Evolutionary conservation across 2,113 vertebrate species (phyloP).

Genomic region (Speoplatyrhinus poulsoni): DNA sequence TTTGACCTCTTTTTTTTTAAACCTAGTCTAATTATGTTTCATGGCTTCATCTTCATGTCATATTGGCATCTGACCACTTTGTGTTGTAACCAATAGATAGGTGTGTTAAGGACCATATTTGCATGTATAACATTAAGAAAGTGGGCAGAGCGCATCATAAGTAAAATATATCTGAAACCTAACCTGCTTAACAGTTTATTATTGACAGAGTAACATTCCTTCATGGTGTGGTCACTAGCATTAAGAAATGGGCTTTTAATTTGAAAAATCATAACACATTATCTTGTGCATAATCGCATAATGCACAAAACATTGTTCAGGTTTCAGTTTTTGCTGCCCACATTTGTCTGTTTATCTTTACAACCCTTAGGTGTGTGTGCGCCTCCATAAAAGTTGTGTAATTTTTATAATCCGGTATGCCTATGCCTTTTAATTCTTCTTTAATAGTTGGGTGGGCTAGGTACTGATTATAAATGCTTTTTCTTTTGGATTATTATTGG

Average conservation of each 20-base stretch:
- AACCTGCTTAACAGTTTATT: too few relatives aligned
- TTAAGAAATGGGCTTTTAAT: not conserved
- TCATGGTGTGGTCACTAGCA: not conserved
- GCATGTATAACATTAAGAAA: not conserved
- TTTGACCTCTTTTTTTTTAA: slow-evolving; percentile 54
- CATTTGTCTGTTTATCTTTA: slow-evolving; percentile 75
- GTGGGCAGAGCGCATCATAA: not conserved
- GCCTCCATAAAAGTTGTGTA: slow-evolving; percentile 72
- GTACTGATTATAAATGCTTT: not conserved
- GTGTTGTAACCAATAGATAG: too few relatives aligned
- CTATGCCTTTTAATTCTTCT: slow-evolving; percentile 12
- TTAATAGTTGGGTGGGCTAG: not conserved
- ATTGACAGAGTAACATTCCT: too few relatives aligned
- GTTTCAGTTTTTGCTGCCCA: slow-evolving; percentile 49
- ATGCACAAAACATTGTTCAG: slow-evolving; percentile 25
- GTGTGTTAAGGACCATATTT: not conserved
- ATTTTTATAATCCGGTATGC: slow-evolving; percentile 27
- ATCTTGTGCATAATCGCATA: too few relatives aligned
- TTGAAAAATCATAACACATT: not conserved
- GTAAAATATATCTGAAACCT: not conserved
- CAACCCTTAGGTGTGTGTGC: slow-evolving; percentile 52
- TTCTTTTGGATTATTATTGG: not conserved
- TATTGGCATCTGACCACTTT: slow-evolving; percentile 17
- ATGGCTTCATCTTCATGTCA: slow-evolving; percentile 10
- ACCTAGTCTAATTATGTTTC: slow-evolving; percentile 1